Evolutionary conservation across 2,113 vertebrate genomes (phyloP).

Genomic region (Trogon surrucura): DNA sequence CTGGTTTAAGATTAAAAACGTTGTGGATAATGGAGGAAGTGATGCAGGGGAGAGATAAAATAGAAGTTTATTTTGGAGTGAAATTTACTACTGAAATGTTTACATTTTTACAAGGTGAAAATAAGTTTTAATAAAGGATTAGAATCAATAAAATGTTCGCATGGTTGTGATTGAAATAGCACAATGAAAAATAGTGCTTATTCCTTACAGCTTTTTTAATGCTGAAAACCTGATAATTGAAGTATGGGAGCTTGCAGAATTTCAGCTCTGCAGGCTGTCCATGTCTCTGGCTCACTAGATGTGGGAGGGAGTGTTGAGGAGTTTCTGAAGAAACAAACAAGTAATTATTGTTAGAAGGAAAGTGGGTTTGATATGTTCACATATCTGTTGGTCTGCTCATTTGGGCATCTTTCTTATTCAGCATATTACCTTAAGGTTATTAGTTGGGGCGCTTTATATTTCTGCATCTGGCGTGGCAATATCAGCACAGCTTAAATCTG

Average conservation of each 20-base stretch:
- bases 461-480: conserved; percentile 65
- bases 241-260: conserved; percentile 24
- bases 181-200: not conserved
- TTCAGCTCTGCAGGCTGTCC: not conserved
- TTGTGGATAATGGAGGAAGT: conserved; percentile 53
- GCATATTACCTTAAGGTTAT: conserved; percentile 73
- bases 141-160: conserved; percentile 18
- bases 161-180: not conserved
- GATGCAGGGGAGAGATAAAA: conserved; percentile 57
- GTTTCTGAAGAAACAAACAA: conserved; percentile 57
- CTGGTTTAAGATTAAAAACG: conserved; percentile 57
- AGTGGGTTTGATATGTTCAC: conserved; percentile 61
- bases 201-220: conserved; percentile 29
- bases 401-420: conserved; percentile 75
- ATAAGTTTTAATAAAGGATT: conserved; percentile 24
- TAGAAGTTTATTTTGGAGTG: conserved; percentile 46
- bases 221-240: conserved; percentile 31
- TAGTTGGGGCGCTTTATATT: conserved; percentile 72
- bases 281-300: not conserved
- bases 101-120: conserved; percentile 52
- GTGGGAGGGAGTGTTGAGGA: conserved; percentile 19
- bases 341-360: conserved; percentile 63
- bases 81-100: conserved; percentile 62
- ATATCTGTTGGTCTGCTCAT: conserved; percentile 41
- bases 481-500: conserved; percentile 69